Percentiles rank a stretch among this genome's conserved stretches.
phyloP scores from a whole-genome alignment of 1,140 invertebrate genomes.

The Triops longicaudatus region DNA sequence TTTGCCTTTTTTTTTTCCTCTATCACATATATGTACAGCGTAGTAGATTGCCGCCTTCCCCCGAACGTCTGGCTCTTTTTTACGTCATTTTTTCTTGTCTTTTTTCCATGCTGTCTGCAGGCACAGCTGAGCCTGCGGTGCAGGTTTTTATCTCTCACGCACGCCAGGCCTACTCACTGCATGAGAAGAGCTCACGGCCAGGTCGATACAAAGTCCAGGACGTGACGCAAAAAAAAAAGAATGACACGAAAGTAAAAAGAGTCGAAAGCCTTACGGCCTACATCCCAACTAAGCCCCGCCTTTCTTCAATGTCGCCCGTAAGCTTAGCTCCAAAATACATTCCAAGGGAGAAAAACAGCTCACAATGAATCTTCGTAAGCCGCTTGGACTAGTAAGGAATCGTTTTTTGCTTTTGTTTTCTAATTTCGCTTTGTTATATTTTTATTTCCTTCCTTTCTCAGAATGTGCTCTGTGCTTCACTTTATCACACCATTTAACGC shows the following conservation, averaged over 20 bases:
- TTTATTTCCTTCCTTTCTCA: too few species aligned
- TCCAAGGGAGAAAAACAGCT: too few species aligned
- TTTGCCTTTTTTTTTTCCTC: too few species aligned
- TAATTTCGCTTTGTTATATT: too few species aligned
- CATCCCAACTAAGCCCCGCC: too few species aligned
- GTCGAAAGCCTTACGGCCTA: background rate
- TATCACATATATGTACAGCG: background rate
- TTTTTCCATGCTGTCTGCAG: background rate
- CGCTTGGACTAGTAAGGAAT: too few species aligned
- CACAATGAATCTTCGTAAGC: too few species aligned
- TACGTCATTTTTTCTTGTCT: background rate
- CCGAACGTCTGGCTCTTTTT: background rate
- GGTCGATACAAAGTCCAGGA: background rate
- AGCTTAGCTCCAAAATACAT: too few species aligned
- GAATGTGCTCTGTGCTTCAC: too few species aligned
- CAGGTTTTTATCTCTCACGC: constrained; percentile 9
- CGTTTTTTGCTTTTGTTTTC: too few species aligned
- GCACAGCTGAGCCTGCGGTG: background rate
- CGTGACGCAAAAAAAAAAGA: background rate
- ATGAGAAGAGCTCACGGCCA: background rate
- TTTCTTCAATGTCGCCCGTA: too few species aligned
- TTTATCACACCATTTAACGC: too few species aligned
- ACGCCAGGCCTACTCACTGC: background rate
- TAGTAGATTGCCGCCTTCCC: background rate
- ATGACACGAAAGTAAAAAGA: background rate